Conservation (phyloP, 1,140 invertebrate species). For the Apis dorsata region DNA sequence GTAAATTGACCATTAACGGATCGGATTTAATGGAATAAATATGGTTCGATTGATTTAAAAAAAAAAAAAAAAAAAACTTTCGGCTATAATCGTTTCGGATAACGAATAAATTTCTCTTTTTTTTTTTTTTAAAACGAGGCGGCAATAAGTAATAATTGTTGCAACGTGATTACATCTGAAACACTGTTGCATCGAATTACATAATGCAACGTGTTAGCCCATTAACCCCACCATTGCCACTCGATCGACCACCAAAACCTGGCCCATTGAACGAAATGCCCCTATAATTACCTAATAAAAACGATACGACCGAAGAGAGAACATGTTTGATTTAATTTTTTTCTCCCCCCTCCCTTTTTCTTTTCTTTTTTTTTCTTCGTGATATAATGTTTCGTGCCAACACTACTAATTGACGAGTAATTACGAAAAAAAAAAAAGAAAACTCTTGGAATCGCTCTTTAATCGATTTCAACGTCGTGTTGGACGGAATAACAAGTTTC, state of each 20-base stretch:
- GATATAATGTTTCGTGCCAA: conserved; percentile 10
- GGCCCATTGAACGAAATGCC: conserved; percentile 8
- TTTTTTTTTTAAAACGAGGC: too few species aligned
- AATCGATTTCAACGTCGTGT: not conserved
- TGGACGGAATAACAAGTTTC: too few species aligned
- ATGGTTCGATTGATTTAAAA: too few species aligned
- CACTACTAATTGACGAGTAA: not conserved
- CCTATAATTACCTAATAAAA: conserved; percentile 19
- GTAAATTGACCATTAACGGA: too few species aligned
- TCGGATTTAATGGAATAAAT: too few species aligned
- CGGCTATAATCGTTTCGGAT: not conserved
- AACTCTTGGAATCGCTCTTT: not conserved
- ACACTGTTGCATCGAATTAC: conserved; percentile 11
- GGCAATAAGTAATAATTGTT: not conserved
- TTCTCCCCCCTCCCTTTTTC: not conserved
- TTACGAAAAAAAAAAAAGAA: not conserved
- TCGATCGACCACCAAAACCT: not conserved
- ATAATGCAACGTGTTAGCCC: conserved; percentile 18
- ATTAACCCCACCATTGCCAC: not conserved
- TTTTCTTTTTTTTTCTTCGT: not conserved
- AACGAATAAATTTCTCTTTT: not conserved
- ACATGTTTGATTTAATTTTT: not conserved
- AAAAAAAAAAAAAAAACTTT: too few species aligned
- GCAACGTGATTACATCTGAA: not conserved
- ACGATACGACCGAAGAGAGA: not conserved